A percentile compares a stretch with the other conserved stretches of the same genome.
Evolutionary conservation across 1,140 invertebrate species (phyloP).

Genomic region (Cepaea nemoralis): DNA sequence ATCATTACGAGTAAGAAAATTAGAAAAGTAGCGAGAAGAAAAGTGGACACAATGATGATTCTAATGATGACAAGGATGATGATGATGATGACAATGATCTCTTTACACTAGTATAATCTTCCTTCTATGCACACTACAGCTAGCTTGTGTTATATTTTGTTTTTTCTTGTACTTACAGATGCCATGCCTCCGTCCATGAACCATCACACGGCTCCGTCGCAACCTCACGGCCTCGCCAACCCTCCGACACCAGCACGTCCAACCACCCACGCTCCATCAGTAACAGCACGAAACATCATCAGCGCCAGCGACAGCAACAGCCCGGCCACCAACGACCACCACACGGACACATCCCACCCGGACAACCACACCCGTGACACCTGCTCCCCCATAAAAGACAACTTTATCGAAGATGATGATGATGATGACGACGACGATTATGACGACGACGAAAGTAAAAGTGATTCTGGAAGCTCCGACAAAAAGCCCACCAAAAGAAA

Average conservation of each 20-base stretch:
- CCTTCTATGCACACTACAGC: too few relatives aligned
- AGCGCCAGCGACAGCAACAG: background rate
- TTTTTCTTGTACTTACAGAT: too few relatives aligned
- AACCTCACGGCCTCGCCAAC: background rate
- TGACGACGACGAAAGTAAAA: slow-evolving; percentile 26
- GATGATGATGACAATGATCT: too few relatives aligned
- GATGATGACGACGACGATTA: slow-evolving; percentile 22
- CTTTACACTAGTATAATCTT: too few relatives aligned
- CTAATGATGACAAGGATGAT: too few relatives aligned
- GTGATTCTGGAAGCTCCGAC: background rate
- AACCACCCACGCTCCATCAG: background rate
- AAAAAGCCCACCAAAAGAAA: slow-evolving; percentile 32
- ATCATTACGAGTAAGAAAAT: too few relatives aligned
- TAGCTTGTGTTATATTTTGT: too few relatives aligned
- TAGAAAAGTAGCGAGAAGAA: too few relatives aligned
- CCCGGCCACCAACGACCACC: background rate
- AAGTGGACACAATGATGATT: too few relatives aligned
- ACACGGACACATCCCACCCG: slow-evolving; percentile 33
- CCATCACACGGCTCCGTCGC: background rate
- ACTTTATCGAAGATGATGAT: slow-evolving; percentile 31
- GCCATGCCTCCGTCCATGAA: background rate
- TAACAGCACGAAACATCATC: background rate
- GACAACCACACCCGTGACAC: slow-evolving; percentile 35
- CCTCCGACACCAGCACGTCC: background rate
- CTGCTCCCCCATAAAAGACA: slow-evolving; percentile 27